Evolutionary conservation across 1,140 invertebrate species (phyloP).

Genomic region (Lysiphlebus fabarum): DNA sequence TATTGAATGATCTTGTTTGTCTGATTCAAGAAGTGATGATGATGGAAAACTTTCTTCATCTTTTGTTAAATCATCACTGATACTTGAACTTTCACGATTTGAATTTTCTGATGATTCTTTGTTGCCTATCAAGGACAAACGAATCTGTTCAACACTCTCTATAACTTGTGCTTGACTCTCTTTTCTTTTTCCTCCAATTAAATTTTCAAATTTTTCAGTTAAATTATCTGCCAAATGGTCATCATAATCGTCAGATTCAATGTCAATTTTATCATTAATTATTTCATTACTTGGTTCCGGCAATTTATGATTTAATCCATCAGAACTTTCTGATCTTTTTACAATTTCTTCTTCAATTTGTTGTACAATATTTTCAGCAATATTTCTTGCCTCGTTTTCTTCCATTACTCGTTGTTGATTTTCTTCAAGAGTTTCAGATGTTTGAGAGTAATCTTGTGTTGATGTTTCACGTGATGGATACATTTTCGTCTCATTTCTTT

Average conservation of each 20-base stretch:
- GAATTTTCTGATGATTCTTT: constrained; percentile 41
- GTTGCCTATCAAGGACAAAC: constrained; percentile 41
- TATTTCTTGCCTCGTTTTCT: constrained; percentile 40
- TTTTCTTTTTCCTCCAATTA: constrained; percentile 34
- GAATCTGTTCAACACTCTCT: constrained; percentile 33
- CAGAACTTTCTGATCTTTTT: constrained; percentile 34
- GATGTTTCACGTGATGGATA: constrained; percentile 12
- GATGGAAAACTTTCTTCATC: constrained; percentile 30
- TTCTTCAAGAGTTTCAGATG: constrained; percentile 33
- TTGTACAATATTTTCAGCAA: constrained; percentile 44
- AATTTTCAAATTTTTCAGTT: constrained; percentile 43
- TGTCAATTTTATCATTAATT: constrained; percentile 24
- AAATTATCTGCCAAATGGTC: constrained; percentile 46
- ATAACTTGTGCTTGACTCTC: constrained; percentile 16
- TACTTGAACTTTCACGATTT: constrained; percentile 45
- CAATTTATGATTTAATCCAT: constrained; percentile 25
- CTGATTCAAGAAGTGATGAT: constrained; percentile 9
- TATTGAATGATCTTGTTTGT: constrained; percentile 3
- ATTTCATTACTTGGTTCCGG: constrained; percentile 31
- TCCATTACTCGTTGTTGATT: constrained; percentile 34
- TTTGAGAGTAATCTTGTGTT: constrained; percentile 9
- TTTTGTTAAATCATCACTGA: constrained; percentile 46
- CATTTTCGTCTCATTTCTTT: constrained; percentile 11
- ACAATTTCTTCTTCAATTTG: constrained; percentile 47
- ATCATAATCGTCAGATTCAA: constrained; percentile 36